phyloP scores from a whole-genome alignment of 2,797 vertebrate species.

The Rhynchotus rufescens region DNA sequence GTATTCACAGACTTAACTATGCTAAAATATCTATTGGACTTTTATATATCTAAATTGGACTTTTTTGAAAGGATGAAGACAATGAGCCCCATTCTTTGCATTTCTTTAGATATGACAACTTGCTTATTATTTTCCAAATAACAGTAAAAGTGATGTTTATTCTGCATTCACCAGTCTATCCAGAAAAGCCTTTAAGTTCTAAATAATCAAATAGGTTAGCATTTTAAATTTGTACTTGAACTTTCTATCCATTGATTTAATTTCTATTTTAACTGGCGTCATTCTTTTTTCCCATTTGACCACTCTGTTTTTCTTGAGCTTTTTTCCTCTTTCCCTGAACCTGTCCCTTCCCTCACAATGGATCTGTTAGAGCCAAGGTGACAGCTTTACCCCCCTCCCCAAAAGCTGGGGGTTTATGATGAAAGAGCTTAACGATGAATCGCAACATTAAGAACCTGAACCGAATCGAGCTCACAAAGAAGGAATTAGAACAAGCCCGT shows the following conservation, averaged over 20 bases:
- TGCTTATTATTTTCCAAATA: conserved; percentile 33
- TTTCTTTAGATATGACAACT: conserved; percentile 16
- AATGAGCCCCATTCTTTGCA: background rate
- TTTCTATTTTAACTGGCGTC: background rate
- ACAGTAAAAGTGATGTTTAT: conserved; percentile 3
- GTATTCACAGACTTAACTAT: background rate
- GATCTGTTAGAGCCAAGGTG: background rate
- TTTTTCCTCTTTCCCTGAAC: background rate
- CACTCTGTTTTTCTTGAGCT: background rate
- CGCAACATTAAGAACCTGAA: background rate
- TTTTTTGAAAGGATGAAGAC: conserved; percentile 23
- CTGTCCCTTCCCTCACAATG: background rate
- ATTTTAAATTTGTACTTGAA: background rate
- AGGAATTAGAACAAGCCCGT: background rate
- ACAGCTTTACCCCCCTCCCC: background rate
- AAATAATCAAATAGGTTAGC: background rate
- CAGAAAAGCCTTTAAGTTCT: conserved; percentile 5
- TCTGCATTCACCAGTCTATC: background rate
- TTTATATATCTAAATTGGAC: too few species aligned
- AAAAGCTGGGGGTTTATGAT: background rate
- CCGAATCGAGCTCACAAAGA: background rate
- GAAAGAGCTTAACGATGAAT: background rate
- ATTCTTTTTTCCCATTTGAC: background rate
- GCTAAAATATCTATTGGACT: background rate
- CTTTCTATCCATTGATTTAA: background rate